Evolutionary conservation across 2,113 vertebrate genomes (phyloP), one percentile per base, ranked within the genome.

Genomic region (Agapornis roseicollis): DNA sequence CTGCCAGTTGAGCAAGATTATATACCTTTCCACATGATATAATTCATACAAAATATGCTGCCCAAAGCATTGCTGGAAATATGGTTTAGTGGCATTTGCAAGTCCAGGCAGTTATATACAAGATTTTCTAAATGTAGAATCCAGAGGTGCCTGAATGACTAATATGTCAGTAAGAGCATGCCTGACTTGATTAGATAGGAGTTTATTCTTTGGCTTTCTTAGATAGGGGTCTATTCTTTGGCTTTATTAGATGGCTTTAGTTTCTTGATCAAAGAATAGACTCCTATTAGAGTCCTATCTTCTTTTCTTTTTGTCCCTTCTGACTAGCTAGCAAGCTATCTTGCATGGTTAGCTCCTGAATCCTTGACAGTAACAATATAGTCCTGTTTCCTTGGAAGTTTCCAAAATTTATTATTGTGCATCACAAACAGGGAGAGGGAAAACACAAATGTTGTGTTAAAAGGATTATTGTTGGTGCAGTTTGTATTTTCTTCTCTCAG

Each of bases 91-190:
- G 86, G 41, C 65, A 72, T 90, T 93, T 95, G 85, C 93, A 96
- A 95, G 94, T 69, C 91, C 80, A 85, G 89, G 66, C 94, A 92
- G 85, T 95, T 89, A 74, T 17, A 37, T 78, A 33, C 76, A 85
- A 64, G 68, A 66, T 79, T 93, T 91, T 87, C 46, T 92, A 79
- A 94, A 90, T 68, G 85, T 39, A 83, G 91, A 80, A 87, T 90
- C 70, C 44, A 77, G 76, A 87, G 73, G 16, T 94, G 85, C 35
- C 82, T 95, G 73, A 47, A 89, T 94, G 83, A 83, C 86, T 91
- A 87, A 91, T 35, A 17, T 33, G 13, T 81, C 52, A 76, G 79
- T 70, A 85, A 84, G 85, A 78, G 37, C 60, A 65, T 9, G 70
- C 53, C 90, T 96, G 27, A 85, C 56, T 95, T 74, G 71, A 84